These are phyloP conservation scores for Homarus americanus DNA, from an alignment of 1,140 invertebrate species.

Conservation along the genomic window DNA sequence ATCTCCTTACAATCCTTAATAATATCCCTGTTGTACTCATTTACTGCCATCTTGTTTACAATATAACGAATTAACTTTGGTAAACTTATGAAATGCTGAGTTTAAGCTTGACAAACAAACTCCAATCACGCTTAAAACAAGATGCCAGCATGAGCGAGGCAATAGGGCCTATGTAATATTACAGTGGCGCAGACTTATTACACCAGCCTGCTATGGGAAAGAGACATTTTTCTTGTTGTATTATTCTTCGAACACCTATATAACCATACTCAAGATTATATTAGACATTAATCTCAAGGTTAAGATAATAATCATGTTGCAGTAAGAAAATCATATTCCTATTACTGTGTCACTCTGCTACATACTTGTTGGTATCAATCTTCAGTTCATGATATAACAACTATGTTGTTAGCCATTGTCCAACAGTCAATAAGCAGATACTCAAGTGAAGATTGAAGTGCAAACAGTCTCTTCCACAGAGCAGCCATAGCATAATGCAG, in stretches of 20 bases:
- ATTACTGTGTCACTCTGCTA: background rate
- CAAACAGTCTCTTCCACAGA: constrained; percentile 47
- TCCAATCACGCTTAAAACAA: constrained; percentile 58
- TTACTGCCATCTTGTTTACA: constrained; percentile 68
- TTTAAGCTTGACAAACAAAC: constrained; percentile 40
- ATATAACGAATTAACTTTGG: constrained; percentile 36
- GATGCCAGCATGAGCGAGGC: constrained; percentile 70
- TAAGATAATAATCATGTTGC: background rate
- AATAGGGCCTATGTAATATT: constrained; percentile 71
- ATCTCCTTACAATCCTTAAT: constrained; percentile 69
- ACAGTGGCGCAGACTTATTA: constrained; percentile 58
- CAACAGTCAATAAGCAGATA: constrained; percentile 2
- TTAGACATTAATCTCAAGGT: background rate
- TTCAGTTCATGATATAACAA: background rate
- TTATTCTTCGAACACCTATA: background rate
- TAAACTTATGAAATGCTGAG: constrained; percentile 34
- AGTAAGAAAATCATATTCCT: background rate
- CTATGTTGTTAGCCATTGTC: background rate
- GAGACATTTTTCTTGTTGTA: constrained; percentile 15
- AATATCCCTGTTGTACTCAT: constrained; percentile 71
- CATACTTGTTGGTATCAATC: background rate
- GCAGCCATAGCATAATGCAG: constrained; percentile 40
- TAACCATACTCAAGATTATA: background rate
- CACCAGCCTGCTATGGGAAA: constrained; percentile 43
- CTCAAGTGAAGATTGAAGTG: background rate